phyloP scores from a whole-genome alignment of 35 echinoderm and acorn worm species.

The Strongylocentrotus purpuratus region DNA sequence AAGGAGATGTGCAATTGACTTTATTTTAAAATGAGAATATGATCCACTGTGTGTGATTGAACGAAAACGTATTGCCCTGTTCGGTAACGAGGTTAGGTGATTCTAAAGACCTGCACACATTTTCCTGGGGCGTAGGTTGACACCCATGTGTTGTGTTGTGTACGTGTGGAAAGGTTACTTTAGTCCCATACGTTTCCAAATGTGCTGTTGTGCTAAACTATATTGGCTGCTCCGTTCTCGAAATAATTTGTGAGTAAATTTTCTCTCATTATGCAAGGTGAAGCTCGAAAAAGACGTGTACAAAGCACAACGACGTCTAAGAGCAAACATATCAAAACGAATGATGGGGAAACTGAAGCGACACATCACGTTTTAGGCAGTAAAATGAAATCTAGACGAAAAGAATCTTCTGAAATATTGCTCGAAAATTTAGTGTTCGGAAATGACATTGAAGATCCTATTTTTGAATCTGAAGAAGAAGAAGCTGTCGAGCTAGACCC shows the following conservation, averaged over 20 bases:
- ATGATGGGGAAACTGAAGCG: background rate
- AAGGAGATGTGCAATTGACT: no score
- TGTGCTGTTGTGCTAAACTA: background rate
- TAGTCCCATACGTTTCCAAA: background rate
- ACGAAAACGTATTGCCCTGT: no score
- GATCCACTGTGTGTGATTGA: no score
- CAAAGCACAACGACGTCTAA: background rate
- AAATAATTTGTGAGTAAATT: background rate
- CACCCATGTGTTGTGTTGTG: background rate
- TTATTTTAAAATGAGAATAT: no score
- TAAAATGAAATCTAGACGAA: background rate
- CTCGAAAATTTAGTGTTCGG: background rate
- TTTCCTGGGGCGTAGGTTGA: no score
- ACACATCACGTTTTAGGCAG: background rate
- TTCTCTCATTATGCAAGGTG: background rate
- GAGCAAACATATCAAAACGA: background rate
- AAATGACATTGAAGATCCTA: constrained; percentile 12
- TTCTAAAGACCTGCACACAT: no score
- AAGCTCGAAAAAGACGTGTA: background rate
- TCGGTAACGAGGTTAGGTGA: no score
- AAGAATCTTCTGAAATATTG: background rate
- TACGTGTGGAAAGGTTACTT: background rate
- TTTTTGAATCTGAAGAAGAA: background rate
- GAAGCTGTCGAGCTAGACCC: background rate
- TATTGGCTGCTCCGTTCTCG: background rate